Conservation (phyloP, 2,113 vertebrate genomes). For the Piaya cayana region DNA sequence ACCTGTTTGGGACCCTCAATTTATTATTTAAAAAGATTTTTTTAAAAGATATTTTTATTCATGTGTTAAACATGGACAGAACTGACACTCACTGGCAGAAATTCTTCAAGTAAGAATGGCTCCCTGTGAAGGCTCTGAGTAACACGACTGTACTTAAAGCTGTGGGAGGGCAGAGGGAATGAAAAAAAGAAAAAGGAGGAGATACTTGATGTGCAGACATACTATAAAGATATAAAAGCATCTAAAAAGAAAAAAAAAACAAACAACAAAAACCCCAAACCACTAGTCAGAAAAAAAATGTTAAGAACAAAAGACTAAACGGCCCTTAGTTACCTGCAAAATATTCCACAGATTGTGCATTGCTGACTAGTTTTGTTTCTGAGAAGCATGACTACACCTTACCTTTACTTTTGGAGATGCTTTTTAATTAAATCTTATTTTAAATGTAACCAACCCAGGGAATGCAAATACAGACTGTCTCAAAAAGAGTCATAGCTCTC, state of each 20-base stretch:
- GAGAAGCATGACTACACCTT: neutral
- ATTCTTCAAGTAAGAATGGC: neutral
- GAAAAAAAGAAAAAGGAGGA: neutral
- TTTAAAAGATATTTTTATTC: neutral
- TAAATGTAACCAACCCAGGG: neutral
- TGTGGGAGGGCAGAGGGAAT: neutral
- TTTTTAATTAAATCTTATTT: constrained; percentile 5
- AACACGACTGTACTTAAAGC: neutral
- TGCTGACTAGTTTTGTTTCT: neutral
- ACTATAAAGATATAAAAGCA: neutral
- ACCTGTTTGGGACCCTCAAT: neutral
- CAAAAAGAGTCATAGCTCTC: neutral
- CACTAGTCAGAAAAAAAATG: neutral
- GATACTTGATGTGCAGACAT: neutral
- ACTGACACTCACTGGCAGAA: neutral
- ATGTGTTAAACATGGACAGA: neutral
- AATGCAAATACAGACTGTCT: constrained; percentile 35
- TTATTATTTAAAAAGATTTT: neutral
- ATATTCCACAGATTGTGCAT: neutral
- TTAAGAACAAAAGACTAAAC: neutral
- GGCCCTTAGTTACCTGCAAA: neutral
- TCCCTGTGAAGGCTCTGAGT: neutral
- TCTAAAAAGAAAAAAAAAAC: neutral
- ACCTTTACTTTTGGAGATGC: neutral
- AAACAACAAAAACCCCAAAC: neutral